Evolutionary conservation across 2,888 invertebrate species (phyloP).

Genomic region (Carpatolechia fugitivella): DNA sequence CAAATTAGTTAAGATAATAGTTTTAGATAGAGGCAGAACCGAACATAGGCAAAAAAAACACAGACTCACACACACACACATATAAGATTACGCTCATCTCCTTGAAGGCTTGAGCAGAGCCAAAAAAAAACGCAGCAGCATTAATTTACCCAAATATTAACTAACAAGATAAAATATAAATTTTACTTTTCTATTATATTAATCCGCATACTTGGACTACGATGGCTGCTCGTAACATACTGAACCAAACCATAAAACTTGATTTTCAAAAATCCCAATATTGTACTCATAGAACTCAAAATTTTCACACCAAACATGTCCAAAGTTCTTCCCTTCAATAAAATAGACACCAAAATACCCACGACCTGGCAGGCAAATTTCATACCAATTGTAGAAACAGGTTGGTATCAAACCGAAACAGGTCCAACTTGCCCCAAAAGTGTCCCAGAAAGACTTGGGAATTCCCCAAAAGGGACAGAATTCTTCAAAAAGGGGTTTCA

Average conservation of each 20-base stretch:
- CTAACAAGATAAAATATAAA: too few relatives aligned
- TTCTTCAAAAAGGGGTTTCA: not conserved
- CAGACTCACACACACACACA: too few relatives aligned
- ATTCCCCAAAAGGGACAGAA: not conserved
- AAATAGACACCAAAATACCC: conserved; percentile 25
- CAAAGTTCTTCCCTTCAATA: not conserved
- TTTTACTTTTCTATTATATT: too few relatives aligned
- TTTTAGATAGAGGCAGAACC: too few relatives aligned
- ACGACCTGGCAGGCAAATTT: conserved; percentile 26
- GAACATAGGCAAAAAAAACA: too few relatives aligned
- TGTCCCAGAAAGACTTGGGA: not conserved
- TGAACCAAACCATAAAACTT: not conserved
- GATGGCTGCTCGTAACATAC: not conserved
- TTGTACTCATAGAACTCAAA: not conserved
- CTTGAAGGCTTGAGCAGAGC: too few relatives aligned
- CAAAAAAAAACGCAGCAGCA: too few relatives aligned
- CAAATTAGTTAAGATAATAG: too few relatives aligned
- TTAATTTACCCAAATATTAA: too few relatives aligned
- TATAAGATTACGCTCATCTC: too few relatives aligned
- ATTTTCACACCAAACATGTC: not conserved
- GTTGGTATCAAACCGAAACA: conserved; percentile 20
- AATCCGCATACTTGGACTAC: not conserved
- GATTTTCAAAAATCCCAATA: too few relatives aligned
- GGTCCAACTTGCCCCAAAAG: not conserved
- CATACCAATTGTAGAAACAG: conserved; percentile 24